Evolutionary conservation across 2,888 invertebrate species (phyloP).

Genomic region (Cheilosia urbana): DNA sequence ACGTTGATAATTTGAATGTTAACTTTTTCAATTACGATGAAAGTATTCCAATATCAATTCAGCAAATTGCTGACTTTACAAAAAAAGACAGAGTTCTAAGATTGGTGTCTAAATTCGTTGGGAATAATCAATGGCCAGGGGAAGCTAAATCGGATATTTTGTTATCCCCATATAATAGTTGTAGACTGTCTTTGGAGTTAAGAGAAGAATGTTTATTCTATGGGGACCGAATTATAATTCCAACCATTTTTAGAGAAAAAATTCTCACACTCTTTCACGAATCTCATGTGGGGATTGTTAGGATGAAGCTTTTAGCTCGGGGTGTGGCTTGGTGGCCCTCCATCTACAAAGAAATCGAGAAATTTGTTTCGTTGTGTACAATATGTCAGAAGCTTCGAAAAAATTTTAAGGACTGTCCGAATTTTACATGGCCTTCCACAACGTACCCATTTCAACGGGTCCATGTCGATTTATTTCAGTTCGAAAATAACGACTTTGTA

Average conservation of each 20-base stretch:
- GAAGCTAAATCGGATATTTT: neutral
- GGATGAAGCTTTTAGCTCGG: conserved; percentile 9
- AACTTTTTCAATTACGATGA: no score
- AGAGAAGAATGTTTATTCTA: neutral
- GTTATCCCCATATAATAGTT: neutral
- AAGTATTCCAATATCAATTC: neutral
- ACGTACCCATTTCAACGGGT: neutral
- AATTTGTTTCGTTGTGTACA: neutral
- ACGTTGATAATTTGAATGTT: no score
- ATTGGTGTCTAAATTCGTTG: neutral
- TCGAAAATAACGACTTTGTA: neutral
- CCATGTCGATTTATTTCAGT: conserved; percentile 1
- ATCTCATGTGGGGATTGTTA: neutral
- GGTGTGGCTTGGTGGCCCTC: neutral
- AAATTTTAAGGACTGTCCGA: neutral
- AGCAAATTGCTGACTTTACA: neutral
- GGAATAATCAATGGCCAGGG: conserved; percentile 7
- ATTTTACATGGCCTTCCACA: conserved; percentile 3
- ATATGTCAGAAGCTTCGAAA: neutral
- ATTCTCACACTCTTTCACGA: neutral
- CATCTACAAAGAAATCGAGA: neutral
- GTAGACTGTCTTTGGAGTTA: neutral
- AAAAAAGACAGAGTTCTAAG: neutral
- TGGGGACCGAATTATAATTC: neutral
- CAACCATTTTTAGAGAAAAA: neutral